These are phyloP conservation scores for Rhodinocichla rosea DNA, from an alignment of 2,113 vertebrate genomes.

Conservation along the genomic window DNA sequence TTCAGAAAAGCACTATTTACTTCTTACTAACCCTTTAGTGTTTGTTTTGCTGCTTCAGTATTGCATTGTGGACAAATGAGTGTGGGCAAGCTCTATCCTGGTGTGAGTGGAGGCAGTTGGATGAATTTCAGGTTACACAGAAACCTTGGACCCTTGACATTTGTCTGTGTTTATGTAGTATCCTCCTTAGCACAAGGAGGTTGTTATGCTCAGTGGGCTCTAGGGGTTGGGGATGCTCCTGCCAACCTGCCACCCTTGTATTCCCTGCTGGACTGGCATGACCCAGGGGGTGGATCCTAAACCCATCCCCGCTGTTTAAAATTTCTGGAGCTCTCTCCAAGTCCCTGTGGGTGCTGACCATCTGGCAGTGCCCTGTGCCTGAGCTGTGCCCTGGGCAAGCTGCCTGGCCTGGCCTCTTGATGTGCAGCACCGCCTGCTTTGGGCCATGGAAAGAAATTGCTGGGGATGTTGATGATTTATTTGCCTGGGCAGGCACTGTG, in stretches of 20 bases:
- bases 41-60: not conserved
- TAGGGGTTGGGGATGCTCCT: not conserved
- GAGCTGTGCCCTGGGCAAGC: not conserved
- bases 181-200: not conserved
- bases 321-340: not conserved
- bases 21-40: not conserved
- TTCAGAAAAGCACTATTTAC: not conserved
- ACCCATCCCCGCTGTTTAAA: not conserved
- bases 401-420: not conserved
- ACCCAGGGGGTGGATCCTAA: not conserved
- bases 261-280: not conserved
- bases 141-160: not conserved
- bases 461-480: constrained; percentile 30
- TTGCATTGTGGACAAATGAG: not conserved
- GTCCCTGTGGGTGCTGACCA: not conserved
- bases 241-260: not conserved
- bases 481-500: not conserved
- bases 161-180: not conserved
- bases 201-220: not conserved
- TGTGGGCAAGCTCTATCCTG: not conserved
- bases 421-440: not conserved
- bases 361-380: not conserved
- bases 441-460: constrained; percentile 45
- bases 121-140: not conserved
- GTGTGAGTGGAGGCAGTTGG: not conserved